Conservation (phyloP, 2,113 vertebrate genomes). For the Cynoglossus semilaevis region DNA sequence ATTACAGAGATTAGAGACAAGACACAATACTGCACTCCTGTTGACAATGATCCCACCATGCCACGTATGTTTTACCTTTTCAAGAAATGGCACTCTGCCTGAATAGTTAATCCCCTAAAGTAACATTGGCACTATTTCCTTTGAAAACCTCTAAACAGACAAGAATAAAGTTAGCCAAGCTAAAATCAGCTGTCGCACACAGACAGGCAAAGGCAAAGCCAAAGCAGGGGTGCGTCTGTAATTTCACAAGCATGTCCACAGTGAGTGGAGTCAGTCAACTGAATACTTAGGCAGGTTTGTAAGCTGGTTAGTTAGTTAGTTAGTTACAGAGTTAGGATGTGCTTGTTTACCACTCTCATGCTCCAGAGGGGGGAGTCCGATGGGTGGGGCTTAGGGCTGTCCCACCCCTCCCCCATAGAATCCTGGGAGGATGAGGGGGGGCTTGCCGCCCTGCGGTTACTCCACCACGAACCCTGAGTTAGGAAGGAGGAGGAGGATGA, state of each 20-base stretch:
- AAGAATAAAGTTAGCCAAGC: too few relatives aligned
- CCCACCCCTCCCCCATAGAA: constrained; percentile 89
- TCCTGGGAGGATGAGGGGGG: constrained; percentile 95
- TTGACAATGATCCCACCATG: too few relatives aligned
- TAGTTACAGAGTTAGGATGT: constrained; percentile 27
- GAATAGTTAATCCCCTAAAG: too few relatives aligned
- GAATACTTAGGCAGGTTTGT: neutral
- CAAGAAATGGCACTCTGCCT: too few relatives aligned
- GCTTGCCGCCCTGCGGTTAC: constrained; percentile 87
- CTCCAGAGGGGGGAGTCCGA: constrained; percentile 90
- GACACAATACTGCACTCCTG: too few relatives aligned
- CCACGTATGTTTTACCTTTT: too few relatives aligned
- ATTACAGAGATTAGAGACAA: too few relatives aligned
- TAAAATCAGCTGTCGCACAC: too few relatives aligned
- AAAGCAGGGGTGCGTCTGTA: neutral
- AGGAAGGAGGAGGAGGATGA: constrained; percentile 74
- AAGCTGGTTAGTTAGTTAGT: constrained; percentile 1
- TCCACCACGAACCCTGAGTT: constrained; percentile 96
- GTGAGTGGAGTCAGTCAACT: neutral
- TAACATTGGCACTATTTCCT: too few relatives aligned
- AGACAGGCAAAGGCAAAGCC: neutral
- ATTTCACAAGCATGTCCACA: neutral
- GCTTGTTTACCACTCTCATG: constrained; percentile 93
- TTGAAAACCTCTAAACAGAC: too few relatives aligned
- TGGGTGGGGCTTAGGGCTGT: constrained; percentile 87